Percentiles rank a stretch among this genome's conserved stretches.
phyloP scores from a whole-genome alignment of 2,888 invertebrate genomes.

The Xanthia icteritia region DNA sequence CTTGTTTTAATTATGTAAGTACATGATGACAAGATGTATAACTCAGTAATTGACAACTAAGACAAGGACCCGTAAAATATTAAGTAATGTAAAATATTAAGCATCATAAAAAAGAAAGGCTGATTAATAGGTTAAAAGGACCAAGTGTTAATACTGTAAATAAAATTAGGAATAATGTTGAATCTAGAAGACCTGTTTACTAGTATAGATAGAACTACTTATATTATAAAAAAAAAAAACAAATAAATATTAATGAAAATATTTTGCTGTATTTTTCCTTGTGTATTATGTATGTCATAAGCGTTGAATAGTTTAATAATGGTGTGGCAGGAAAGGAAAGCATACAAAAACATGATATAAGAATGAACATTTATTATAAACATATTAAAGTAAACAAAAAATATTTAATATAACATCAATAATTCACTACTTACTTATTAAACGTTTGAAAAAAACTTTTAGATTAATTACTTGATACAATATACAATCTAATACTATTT shows the following conservation, averaged over 20 bases:
- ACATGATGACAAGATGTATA: not conserved
- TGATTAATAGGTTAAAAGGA: slow-evolving; percentile 72
- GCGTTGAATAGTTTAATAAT: too few species aligned
- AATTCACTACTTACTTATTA: not conserved
- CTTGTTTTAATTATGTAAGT: not conserved
- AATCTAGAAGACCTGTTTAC: slow-evolving; percentile 52
- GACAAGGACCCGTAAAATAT: not conserved
- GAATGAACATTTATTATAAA: slow-evolving; percentile 12
- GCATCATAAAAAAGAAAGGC: slow-evolving; percentile 77
- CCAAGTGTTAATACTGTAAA: slow-evolving; percentile 70
- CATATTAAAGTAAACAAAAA: not conserved
- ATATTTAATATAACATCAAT: not conserved
- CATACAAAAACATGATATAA: not conserved
- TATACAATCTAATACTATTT: too few species aligned
- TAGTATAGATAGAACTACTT: not conserved
- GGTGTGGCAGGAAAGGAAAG: not conserved
- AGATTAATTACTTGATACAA: too few species aligned
- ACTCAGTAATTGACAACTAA: not conserved
- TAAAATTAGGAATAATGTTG: slow-evolving; percentile 68
- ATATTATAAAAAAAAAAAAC: not conserved
- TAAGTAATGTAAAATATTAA: slow-evolving; percentile 20
- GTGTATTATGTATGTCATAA: too few species aligned
- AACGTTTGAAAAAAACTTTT: slow-evolving; percentile 16
- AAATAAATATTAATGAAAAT: slow-evolving; percentile 12
- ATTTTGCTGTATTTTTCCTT: not conserved